These are phyloP conservation scores for Chaetops frenatus DNA, from an alignment of 2,113 vertebrate genomes.

Conservation along the genomic window DNA sequence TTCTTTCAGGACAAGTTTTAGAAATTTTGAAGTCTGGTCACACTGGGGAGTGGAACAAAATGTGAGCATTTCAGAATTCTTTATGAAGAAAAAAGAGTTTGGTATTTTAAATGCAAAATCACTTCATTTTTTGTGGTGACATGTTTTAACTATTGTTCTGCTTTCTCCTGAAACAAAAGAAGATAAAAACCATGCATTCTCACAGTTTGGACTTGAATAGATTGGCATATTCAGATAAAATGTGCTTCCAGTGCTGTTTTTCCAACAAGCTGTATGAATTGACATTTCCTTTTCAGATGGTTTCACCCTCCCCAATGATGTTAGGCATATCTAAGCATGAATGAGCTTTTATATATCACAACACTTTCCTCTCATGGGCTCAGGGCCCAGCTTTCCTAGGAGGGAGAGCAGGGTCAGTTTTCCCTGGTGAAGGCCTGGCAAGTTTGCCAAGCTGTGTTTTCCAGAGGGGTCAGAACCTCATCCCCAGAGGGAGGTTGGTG, in stretches of 20 bases:
- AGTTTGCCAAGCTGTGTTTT: not conserved
- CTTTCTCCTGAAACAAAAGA: not conserved
- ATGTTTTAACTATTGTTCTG: not conserved
- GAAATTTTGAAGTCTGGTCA: not conserved
- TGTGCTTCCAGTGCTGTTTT: not conserved
- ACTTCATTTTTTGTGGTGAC: not conserved
- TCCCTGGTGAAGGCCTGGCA: not conserved
- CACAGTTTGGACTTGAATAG: not conserved
- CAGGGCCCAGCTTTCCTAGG: not conserved
- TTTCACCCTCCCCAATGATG: not conserved
- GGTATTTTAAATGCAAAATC: not conserved
- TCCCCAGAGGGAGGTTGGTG: not conserved
- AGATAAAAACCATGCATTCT: not conserved
- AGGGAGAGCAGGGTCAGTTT: not conserved
- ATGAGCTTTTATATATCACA: not conserved
- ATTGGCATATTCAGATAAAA: not conserved
- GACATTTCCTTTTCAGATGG: not conserved
- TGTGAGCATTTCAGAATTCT: not conserved
- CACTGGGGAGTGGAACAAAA: not conserved
- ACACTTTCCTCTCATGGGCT: not conserved
- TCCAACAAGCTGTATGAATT: not conserved
- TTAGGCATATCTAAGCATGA: not conserved
- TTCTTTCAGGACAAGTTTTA: not conserved
- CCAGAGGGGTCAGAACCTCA: not conserved
- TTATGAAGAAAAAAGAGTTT: not conserved